A percentile compares a stretch with the other conserved stretches of the same genome.
Evolutionary conservation across 2,113 vertebrate species (phyloP).

Genomic region (Turdus rufiventris): DNA sequence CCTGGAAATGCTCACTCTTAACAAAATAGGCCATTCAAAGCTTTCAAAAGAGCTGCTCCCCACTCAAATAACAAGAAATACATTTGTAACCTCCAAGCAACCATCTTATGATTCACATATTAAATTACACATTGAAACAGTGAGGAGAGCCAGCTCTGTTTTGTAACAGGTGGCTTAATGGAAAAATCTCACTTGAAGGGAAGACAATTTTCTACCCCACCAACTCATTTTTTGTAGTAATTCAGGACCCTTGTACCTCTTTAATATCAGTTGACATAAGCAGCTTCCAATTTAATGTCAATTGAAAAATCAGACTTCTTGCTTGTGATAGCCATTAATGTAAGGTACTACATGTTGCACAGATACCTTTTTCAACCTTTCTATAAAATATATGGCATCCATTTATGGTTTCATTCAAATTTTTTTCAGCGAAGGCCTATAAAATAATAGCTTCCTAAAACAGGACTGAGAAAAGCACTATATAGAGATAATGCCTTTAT

Average conservation of each 20-base stretch:
- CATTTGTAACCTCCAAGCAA: background rate
- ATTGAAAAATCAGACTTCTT: slow-evolving; percentile 16
- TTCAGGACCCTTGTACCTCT: background rate
- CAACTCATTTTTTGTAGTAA: background rate
- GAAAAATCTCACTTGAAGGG: background rate
- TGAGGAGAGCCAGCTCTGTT: background rate
- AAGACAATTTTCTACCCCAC: background rate
- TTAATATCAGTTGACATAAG: slow-evolving; percentile 2
- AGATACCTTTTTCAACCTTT: background rate
- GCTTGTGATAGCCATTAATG: background rate
- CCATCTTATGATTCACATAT: background rate
- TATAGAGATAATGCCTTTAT: background rate
- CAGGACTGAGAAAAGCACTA: background rate
- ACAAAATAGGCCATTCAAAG: background rate
- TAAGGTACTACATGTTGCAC: background rate
- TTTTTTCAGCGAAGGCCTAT: background rate
- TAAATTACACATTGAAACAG: background rate
- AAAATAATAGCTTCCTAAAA: background rate
- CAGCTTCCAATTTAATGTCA: background rate
- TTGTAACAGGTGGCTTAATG: background rate
- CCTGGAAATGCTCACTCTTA: background rate
- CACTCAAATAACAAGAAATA: background rate
- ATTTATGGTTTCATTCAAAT: background rate
- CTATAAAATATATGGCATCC: background rate
- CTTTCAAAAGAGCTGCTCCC: background rate